phyloP scores from a whole-genome alignment of 2,888 invertebrate species.

The Ashinkailepas kermadecensis region DNA sequence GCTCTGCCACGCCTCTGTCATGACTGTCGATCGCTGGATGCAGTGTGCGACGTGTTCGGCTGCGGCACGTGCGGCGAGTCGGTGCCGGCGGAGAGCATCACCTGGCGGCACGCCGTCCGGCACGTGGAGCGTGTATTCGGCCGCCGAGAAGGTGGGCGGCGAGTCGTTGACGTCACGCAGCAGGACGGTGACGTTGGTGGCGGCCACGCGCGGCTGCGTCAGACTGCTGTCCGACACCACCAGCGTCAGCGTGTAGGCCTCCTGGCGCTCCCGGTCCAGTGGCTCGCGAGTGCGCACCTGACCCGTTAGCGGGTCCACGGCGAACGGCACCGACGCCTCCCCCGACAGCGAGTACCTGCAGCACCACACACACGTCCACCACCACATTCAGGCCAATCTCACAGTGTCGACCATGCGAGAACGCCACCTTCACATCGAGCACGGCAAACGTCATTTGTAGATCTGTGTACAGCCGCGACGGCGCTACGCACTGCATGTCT shows the following conservation, averaged over 20 bases:
- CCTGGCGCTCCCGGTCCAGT: constrained; percentile 76
- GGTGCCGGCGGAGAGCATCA: constrained; percentile 37
- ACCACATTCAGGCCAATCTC: too few species aligned
- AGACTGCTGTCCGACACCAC: constrained; percentile 84
- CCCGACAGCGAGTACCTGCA: constrained; percentile 36
- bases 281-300: constrained; percentile 75
- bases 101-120: constrained; percentile 70
- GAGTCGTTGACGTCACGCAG: constrained; percentile 45
- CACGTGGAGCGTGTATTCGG: constrained; percentile 68
- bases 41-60: too few species aligned
- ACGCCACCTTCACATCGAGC: too few species aligned
- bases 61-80: too few species aligned
- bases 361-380: too few species aligned
- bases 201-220: constrained; percentile 72
- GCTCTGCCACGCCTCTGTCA: too few species aligned
- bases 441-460: too few species aligned
- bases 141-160: constrained; percentile 49
- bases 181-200: constrained; percentile 51
- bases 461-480: too few species aligned
- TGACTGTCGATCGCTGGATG: too few species aligned
- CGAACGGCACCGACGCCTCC: constrained; percentile 72
- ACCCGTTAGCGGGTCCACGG: constrained; percentile 74
- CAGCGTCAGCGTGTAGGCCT: constrained; percentile 68
- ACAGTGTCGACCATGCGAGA: too few species aligned
- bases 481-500: too few species aligned